Conservation (phyloP, 2,797 vertebrate species). For the Rhynchotus rufescens region DNA sequence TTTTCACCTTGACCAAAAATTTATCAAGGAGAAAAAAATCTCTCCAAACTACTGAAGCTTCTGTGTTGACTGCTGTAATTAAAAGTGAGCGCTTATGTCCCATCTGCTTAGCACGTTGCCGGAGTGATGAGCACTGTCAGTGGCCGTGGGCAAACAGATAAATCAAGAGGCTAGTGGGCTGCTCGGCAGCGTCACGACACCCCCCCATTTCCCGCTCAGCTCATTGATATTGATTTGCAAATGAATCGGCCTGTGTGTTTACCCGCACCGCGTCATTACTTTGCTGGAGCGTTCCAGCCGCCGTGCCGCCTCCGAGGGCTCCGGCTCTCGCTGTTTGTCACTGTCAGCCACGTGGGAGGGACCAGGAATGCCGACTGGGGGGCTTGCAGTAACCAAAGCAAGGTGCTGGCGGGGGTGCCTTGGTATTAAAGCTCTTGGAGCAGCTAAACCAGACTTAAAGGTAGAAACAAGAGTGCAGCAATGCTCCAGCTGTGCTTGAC, state of each 20-base stretch:
- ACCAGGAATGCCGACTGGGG: conserved; percentile 67
- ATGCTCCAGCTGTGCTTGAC: background rate
- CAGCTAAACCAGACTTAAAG: background rate
- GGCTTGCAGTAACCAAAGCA: conserved; percentile 66
- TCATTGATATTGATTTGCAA: conserved; percentile 46
- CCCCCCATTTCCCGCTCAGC: background rate
- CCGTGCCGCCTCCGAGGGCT: conserved; percentile 29
- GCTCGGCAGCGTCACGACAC: background rate
- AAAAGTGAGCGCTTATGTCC: background rate
- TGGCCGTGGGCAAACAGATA: background rate
- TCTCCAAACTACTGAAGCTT: background rate
- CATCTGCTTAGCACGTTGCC: background rate
- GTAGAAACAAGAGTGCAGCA: background rate
- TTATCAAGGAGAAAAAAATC: background rate
- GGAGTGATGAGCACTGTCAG: background rate
- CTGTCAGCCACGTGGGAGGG: conserved; percentile 62
- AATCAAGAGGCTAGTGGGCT: conserved; percentile 18
- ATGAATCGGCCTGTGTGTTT: conserved; percentile 34
- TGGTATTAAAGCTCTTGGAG: conserved; percentile 13
- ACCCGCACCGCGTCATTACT: conserved; percentile 22
- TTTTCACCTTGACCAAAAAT: conserved; percentile 31
- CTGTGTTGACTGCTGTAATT: conserved; percentile 26
- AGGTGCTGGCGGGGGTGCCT: conserved; percentile 12
- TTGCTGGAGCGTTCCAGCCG: conserved; percentile 32
- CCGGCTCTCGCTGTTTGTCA: conserved; percentile 70